Evolutionary conservation across 1,140 invertebrate species (phyloP).

Genomic region (Oedothorax gibbosus): DNA sequence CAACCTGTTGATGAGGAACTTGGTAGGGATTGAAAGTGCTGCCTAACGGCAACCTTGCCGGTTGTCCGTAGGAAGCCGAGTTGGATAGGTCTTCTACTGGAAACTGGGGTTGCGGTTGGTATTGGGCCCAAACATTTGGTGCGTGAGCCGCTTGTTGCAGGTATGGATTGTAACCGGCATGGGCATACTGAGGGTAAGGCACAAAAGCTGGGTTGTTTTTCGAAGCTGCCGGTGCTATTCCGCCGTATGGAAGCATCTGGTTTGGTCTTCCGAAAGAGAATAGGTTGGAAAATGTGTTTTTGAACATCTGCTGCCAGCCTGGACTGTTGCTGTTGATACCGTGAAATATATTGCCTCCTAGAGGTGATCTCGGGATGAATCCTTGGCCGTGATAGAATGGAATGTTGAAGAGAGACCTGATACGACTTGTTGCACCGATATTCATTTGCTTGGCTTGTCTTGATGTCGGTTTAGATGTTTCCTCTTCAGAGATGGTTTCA

Average conservation of each 20-base stretch:
- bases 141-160: neutral
- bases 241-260: neutral
- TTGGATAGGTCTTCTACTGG: neutral
- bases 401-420: neutral
- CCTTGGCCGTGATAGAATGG: neutral
- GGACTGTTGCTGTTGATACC: neutral
- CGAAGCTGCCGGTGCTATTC: neutral
- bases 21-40: neutral
- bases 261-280: constrained; percentile 17
- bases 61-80: neutral
- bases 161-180: neutral
- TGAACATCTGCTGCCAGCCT: constrained; percentile 28
- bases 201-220: neutral
- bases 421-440: neutral
- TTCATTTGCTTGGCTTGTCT: neutral
- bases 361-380: neutral
- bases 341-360: neutral
- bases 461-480: too few relatives aligned
- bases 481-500: too few relatives aligned
- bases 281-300: constrained; percentile 34
- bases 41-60: neutral
- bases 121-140: neutral
- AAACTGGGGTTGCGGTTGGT: neutral
- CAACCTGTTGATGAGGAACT: too few relatives aligned
- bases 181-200: neutral